Percentiles rank a stretch among this genome's conserved stretches.
Conservation (phyloP, 2,113 vertebrate species). For the Myotis yumanensis region DNA sequence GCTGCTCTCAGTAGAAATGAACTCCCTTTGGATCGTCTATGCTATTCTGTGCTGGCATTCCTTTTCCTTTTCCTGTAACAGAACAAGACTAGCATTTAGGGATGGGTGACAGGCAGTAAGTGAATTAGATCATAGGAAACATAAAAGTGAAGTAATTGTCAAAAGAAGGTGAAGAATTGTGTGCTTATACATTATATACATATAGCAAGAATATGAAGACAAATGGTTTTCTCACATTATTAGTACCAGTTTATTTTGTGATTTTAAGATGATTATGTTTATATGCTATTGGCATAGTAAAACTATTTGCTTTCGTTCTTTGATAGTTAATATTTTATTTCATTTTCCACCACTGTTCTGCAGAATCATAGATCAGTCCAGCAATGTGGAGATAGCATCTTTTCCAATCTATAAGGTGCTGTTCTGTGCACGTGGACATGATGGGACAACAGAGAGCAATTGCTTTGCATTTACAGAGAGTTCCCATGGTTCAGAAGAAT, state of each 20-base stretch:
- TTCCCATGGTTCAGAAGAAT: conserved; percentile 95
- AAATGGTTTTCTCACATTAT: conserved; percentile 13
- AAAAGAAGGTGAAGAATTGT: conserved; percentile 44
- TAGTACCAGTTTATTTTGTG: conserved; percentile 22
- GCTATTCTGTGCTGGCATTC: background rate
- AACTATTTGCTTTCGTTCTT: conserved; percentile 12
- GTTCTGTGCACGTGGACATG: conserved; percentile 95
- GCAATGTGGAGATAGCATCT: conserved; percentile 91
- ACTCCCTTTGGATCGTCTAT: background rate
- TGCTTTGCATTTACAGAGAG: conserved; percentile 98
- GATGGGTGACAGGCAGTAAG: background rate
- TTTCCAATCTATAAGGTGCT: conserved; percentile 98
- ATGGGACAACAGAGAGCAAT: conserved; percentile 91
- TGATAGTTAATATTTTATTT: conserved; percentile 44
- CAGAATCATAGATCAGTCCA: conserved; percentile 93
- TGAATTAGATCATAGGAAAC: conserved; percentile 32
- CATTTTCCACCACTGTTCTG: conserved; percentile 10
- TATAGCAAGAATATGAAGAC: conserved; percentile 7
- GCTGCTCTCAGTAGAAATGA: conserved; percentile 17
- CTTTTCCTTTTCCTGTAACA: background rate
- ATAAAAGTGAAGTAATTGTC: conserved; percentile 47
- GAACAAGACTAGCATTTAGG: background rate
- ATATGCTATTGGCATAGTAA: background rate
- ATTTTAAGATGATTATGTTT: conserved; percentile 43
- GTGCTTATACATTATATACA: background rate